These are phyloP conservation scores for Crossaster papposus DNA, from an alignment of 53 echinoderm and acorn worm species.

Conservation along the genomic window DNA sequence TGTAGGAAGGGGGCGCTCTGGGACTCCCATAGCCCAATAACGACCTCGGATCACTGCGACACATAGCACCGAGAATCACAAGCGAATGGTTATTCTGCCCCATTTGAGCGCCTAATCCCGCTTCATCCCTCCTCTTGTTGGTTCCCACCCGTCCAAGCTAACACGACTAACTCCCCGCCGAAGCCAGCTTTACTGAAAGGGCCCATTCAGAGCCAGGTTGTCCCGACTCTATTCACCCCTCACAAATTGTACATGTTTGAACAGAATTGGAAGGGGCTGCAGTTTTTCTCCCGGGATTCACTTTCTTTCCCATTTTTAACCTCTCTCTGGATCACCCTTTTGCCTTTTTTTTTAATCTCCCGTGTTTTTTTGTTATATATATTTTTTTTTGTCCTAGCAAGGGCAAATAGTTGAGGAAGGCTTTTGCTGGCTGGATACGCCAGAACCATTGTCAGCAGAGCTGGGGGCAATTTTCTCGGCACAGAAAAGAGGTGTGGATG, in stretches of 20 bases:
- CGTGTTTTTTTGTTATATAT: neutral
- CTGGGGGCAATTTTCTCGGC: slow-evolving; percentile 22
- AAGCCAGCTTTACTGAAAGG: slow-evolving; percentile 38
- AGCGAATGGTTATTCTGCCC: neutral
- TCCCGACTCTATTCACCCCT: neutral
- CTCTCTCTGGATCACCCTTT: slow-evolving; percentile 6
- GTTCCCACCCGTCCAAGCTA: slow-evolving; percentile 24
- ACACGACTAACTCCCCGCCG: slow-evolving; percentile 28
- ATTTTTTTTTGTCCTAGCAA: no score
- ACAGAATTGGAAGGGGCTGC: slow-evolving; percentile 1
- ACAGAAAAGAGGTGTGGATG: slow-evolving; percentile 45
- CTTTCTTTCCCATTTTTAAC: slow-evolving; percentile 5
- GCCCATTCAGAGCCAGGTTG: slow-evolving; percentile 6
- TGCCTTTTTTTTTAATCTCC: neutral
- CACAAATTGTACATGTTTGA: slow-evolving; percentile 27
- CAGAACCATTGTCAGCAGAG: slow-evolving; percentile 38
- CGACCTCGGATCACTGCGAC: neutral
- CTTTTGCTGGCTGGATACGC: slow-evolving; percentile 51
- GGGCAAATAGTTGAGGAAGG: slow-evolving; percentile 42
- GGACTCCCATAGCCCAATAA: no score
- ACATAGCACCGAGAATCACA: neutral
- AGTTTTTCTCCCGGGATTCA: slow-evolving; percentile 11
- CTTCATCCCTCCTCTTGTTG: slow-evolving; percentile 12
- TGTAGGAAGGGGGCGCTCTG: no score
- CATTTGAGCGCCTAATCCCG: slow-evolving; percentile 2